Conservation (phyloP, 2,888 invertebrate species). For the Perizoma affinitatum region DNA sequence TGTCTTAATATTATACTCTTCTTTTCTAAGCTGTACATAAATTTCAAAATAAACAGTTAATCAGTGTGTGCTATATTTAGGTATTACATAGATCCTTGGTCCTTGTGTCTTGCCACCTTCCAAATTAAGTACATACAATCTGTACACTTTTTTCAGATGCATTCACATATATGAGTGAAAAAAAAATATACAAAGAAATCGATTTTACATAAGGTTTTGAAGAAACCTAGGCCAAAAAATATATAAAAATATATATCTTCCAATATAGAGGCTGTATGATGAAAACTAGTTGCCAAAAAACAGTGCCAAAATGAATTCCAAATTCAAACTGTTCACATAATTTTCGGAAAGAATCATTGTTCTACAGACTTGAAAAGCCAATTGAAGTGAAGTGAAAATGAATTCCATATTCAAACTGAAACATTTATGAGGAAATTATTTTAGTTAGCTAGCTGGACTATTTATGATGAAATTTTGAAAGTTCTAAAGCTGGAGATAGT, state of each 20-base stretch:
- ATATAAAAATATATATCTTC: slow-evolving; percentile 54
- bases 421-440: slow-evolving; percentile 6
- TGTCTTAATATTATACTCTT: too few species aligned
- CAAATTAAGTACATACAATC: too few species aligned
- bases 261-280: slow-evolving; percentile 49
- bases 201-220: too few species aligned
- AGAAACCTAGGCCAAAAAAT: slow-evolving; percentile 7
- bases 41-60: too few species aligned
- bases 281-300: slow-evolving; percentile 42
- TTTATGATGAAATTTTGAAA: slow-evolving; percentile 49
- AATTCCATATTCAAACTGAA: too few species aligned
- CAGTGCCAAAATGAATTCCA: slow-evolving; percentile 51
- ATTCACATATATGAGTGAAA: slow-evolving; percentile 37
- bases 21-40: too few species aligned
- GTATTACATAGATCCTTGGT: too few species aligned
- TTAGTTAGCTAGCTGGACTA: neutral
- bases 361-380: too few species aligned
- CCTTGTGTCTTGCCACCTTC: too few species aligned
- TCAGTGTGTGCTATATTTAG: too few species aligned
- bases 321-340: slow-evolving; percentile 44
- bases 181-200: neutral
- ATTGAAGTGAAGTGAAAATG: neutral
- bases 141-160: slow-evolving; percentile 17
- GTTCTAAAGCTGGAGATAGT: slow-evolving; percentile 49
- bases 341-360: slow-evolving; percentile 17